phyloP scores from a whole-genome alignment of 1,140 invertebrate genomes.

The Dermatophagoides farinae region DNA sequence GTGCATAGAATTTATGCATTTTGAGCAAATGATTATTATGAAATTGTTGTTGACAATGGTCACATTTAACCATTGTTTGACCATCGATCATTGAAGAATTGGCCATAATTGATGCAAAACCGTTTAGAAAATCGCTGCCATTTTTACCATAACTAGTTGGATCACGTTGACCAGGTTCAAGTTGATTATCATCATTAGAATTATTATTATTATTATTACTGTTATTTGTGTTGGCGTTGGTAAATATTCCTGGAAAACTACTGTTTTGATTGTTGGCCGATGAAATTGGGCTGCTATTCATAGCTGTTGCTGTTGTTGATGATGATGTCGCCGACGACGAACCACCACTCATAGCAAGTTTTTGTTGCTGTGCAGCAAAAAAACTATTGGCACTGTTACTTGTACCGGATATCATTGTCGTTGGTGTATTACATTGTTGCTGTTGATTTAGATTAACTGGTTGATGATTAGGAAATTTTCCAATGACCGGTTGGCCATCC shows the following conservation, averaged over 20 bases:
- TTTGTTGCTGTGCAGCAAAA: background rate
- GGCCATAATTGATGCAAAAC: background rate
- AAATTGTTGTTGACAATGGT: conserved; percentile 34
- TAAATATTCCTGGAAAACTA: too few species aligned
- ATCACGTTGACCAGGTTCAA: conserved; percentile 9
- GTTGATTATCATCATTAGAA: background rate
- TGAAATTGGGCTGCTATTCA: too few species aligned
- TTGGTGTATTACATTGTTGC: background rate
- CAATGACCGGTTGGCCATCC: background rate
- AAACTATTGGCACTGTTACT: background rate
- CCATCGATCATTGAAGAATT: background rate
- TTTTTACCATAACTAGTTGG: background rate
- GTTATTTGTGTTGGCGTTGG: too few species aligned
- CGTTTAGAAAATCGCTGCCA: background rate
- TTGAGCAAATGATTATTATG: conserved; percentile 33
- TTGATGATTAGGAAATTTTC: background rate
- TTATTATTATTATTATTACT: too few species aligned
- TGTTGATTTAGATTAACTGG: background rate
- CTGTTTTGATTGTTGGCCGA: too few species aligned
- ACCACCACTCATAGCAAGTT: background rate
- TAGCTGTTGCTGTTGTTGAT: too few species aligned
- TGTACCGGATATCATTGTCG: too few species aligned
- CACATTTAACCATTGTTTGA: conserved; percentile 30
- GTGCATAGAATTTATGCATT: conserved; percentile 32
- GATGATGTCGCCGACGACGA: background rate